Evolutionary conservation across 1,140 invertebrate genomes (phyloP), one percentile per base, ranked within the genome.

Genomic region (Solenopsis invicta): DNA sequence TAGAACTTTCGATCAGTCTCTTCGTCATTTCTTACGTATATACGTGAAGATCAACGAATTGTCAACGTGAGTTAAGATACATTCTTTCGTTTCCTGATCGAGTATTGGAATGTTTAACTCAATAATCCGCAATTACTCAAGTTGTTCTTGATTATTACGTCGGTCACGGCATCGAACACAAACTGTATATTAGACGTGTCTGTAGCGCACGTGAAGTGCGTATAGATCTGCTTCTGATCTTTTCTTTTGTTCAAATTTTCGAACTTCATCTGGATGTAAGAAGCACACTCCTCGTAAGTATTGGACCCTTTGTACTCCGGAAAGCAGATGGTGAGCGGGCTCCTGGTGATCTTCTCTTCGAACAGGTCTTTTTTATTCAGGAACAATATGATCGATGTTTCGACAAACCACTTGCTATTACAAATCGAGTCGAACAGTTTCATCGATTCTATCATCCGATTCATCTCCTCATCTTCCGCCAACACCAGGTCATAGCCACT

Each of bases 361-460:
- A 99, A 99, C 75, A 99, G 96, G 97, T 99, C 99, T 95, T 99
- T 99, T 93, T 99, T 99, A 95, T 99, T 99, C 37, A 99, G 96
- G 95, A 99, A 99, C 67, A 99, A 96, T 93, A 99, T 99, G 88
- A 99, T 99, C n/a, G 98, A 99, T 18, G 99, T 99, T 92, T 99
- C 98, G 74, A 98, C 98, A 94, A 99, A 99, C 99, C 99, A 99
- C 96, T 99, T 99, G 94, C 99, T 99, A 95, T 99, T 99, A 95
- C 99, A 99, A 93, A 99, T 99, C 4, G 98, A 98, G 96, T 99
- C 99, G 95, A 99, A 99, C 48, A 99, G 95, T 94, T 99, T 99
- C 96, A 99, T 97, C 66, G 98, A 99, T 94, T 99, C 99, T 93
- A 99, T 98, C 97, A 98, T 98, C 71, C 97, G 96, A 94, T 98